A percentile compares a stretch with the other conserved stretches of the same genome.
These are phyloP conservation scores for Oenanthe oenanthe DNA, from an alignment of 2,113 vertebrate genomes.

Conservation along the genomic window DNA sequence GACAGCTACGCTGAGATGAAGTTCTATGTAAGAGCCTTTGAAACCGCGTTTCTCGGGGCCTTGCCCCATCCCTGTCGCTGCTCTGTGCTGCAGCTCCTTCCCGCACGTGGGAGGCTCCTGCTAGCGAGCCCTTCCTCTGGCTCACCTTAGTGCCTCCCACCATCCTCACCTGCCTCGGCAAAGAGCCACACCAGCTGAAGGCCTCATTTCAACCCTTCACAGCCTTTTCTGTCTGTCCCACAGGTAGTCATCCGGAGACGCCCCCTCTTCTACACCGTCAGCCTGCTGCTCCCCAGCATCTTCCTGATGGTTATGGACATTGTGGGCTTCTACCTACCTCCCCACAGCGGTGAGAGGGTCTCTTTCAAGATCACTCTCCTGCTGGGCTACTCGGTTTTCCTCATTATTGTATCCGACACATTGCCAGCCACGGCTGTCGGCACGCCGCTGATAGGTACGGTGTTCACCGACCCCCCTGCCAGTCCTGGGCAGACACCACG, in stretches of 20 bases:
- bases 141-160: neutral
- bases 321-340: slow-evolving; percentile 95
- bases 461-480: accelerated
- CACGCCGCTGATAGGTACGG: slow-evolving; percentile 90
- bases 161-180: accelerated
- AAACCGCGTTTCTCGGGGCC: accelerated
- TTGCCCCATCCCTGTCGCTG: accelerated
- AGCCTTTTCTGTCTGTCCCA: neutral
- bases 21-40: slow-evolving; percentile 84
- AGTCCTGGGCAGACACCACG: neutral
- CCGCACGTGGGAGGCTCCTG: neutral
- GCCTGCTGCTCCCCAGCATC: slow-evolving; percentile 92
- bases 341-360: slow-evolving; percentile 94
- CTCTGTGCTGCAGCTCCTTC: neutral
- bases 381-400: slow-evolving; percentile 96
- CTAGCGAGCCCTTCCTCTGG: neutral
- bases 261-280: slow-evolving; percentile 93
- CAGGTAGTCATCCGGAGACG: slow-evolving; percentile 95
- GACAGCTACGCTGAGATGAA: slow-evolving; percentile 92
- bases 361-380: slow-evolving; percentile 98
- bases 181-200: neutral
- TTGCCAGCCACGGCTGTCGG: slow-evolving; percentile 93
- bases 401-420: slow-evolving; percentile 96
- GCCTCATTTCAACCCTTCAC: accelerated
- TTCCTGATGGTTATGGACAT: slow-evolving; percentile 98